phyloP scores from a whole-genome alignment of 2,113 vertebrate genomes.

The Mionectes macconnelli region DNA sequence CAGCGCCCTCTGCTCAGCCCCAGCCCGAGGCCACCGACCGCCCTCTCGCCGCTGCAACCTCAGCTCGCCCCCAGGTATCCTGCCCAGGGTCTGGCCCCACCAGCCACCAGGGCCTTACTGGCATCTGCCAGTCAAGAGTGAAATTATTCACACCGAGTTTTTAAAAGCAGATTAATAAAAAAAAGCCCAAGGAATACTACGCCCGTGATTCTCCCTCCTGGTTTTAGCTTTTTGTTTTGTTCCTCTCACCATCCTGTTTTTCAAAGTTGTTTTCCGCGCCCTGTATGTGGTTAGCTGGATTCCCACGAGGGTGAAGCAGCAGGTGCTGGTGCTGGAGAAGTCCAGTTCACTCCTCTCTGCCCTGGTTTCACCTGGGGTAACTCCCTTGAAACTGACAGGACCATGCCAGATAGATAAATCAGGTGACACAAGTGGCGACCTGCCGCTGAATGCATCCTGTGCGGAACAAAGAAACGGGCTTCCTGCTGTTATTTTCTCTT shows the following conservation, averaged over 20 bases:
- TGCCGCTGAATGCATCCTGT: not conserved
- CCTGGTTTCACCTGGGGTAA: not conserved
- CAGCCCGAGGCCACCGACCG: not conserved
- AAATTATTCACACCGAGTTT: not conserved
- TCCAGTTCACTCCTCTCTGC: rapidly evolving
- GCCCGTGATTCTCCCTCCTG: not conserved
- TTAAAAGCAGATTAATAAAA: not conserved
- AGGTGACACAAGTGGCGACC: not conserved
- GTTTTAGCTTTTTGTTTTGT: not conserved
- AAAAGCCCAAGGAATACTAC: not conserved
- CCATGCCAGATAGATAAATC: not conserved
- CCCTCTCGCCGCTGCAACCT: not conserved
- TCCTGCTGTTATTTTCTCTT: not conserved
- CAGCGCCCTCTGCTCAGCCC: not conserved
- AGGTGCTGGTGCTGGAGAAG: not conserved
- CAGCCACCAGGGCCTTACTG: not conserved
- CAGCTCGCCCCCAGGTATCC: not conserved
- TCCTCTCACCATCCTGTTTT: not conserved
- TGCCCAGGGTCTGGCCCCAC: rapidly evolving
- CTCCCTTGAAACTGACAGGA: not conserved
- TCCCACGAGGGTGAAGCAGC: not conserved
- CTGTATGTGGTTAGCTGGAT: not conserved
- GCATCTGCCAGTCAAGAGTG: not conserved
- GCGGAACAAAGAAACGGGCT: not conserved
- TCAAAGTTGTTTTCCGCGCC: not conserved